These are phyloP conservation scores for Bombus soroeensis DNA, from an alignment of 1,140 invertebrate genomes.

Conservation along the genomic window DNA sequence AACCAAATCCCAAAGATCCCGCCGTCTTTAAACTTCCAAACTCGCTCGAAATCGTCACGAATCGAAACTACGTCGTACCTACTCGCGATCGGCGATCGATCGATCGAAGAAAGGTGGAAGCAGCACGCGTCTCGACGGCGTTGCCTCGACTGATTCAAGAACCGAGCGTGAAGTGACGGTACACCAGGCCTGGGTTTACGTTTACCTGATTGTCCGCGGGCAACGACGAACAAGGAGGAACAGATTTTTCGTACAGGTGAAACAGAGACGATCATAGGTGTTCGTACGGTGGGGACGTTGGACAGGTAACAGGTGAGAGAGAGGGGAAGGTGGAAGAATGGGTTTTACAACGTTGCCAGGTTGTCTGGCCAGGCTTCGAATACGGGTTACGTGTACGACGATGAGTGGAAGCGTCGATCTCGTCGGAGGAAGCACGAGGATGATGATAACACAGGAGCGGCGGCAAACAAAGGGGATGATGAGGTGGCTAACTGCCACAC, in stretches of 20 bases:
- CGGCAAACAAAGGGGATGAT: conserved; percentile 35
- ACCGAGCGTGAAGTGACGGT: conserved; percentile 69
- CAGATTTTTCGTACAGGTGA: background rate
- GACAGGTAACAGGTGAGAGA: conserved; percentile 66
- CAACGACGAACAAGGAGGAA: background rate
- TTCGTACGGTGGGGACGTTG: conserved; percentile 1
- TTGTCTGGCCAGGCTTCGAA: conserved; percentile 59
- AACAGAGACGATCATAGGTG: conserved; percentile 28
- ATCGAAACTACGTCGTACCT: background rate
- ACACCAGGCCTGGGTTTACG: conserved; percentile 63
- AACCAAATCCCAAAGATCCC: background rate
- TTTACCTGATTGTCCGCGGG: conserved; percentile 67
- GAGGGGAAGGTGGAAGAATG: conserved; percentile 56
- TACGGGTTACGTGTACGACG: conserved; percentile 47
- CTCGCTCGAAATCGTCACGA: background rate
- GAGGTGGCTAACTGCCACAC: conserved; percentile 7
- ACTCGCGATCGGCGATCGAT: conserved; percentile 4
- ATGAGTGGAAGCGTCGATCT: conserved; percentile 47
- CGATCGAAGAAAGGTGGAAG: background rate
- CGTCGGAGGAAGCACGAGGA: conserved; percentile 12
- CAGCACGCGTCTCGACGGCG: conserved; percentile 66
- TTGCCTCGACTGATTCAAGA: conserved; percentile 78
- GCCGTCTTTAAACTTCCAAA: background rate
- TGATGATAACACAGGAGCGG: conserved; percentile 58
- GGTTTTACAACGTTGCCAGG: conserved; percentile 78